phyloP scores from a whole-genome alignment of 1,140 invertebrate genomes.

The Zeugodacus cucurbitae region DNA sequence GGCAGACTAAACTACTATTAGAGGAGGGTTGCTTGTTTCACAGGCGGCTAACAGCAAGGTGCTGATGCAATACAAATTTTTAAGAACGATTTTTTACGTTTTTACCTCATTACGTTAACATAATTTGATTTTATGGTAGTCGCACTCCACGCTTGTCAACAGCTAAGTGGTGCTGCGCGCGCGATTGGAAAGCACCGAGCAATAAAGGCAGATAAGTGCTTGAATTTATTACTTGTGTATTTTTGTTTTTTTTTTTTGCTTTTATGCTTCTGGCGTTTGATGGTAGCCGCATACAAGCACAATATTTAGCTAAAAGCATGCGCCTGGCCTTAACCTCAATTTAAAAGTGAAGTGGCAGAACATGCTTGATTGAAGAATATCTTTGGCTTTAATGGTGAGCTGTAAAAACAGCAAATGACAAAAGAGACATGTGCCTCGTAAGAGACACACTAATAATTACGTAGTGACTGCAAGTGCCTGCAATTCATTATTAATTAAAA shows the following conservation, averaged over 20 bases:
- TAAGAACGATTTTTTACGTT: not conserved
- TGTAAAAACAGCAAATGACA: too few species aligned
- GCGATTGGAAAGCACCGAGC: not conserved
- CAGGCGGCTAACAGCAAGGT: not conserved
- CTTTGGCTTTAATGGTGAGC: too few species aligned
- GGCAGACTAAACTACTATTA: not conserved
- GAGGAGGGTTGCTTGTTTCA: not conserved
- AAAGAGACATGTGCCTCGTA: too few species aligned
- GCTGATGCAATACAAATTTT: constrained; percentile 16
- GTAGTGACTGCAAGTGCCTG: too few species aligned
- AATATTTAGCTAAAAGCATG: not conserved
- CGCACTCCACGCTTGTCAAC: not conserved
- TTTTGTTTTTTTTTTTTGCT: not conserved
- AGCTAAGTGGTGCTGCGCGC: not conserved
- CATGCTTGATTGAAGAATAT: too few species aligned
- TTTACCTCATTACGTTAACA: constrained; percentile 8
- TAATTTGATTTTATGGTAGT: constrained; percentile 12
- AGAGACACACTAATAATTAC: too few species aligned
- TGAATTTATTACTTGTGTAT: not conserved
- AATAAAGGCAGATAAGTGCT: not conserved
- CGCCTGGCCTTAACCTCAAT: not conserved
- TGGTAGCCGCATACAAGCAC: too few species aligned
- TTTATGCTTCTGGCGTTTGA: not conserved
- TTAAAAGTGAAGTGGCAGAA: too few species aligned
- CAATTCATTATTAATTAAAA: too few species aligned